Percentiles rank a stretch among this genome's conserved stretches.
Evolutionary conservation across 2,888 invertebrate genomes (phyloP).

Genomic region (Seladonia tumulorum): DNA sequence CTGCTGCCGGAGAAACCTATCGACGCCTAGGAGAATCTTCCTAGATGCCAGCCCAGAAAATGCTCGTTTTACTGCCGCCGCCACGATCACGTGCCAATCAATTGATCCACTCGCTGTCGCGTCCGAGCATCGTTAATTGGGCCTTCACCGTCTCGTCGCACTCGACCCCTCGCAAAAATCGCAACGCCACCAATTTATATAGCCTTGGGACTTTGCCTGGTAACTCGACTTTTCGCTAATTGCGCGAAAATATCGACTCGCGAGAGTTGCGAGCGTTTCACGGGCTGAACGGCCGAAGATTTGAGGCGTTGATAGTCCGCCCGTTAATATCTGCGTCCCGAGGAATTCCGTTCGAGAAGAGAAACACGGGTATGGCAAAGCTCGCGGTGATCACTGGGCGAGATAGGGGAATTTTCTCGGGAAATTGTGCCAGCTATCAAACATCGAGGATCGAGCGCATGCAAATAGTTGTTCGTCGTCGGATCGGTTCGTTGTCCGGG

Average conservation of each 20-base stretch:
- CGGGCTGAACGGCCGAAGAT: not conserved
- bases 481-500: not conserved
- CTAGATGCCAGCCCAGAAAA: conserved; percentile 14
- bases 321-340: not conserved
- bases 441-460: not conserved
- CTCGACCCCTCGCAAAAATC: not conserved
- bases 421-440: conserved; percentile 16
- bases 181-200: no score
- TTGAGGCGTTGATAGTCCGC: not conserved
- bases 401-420: not conserved
- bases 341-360: conserved; percentile 1
- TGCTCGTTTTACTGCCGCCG: not conserved
- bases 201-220: not conserved
- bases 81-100: not conserved
- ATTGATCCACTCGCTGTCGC: not conserved
- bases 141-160: not conserved
- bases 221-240: not conserved
- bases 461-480: not conserved
- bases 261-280: not conserved
- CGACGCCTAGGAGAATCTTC: conserved; percentile 9
- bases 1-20: conserved; percentile 9
- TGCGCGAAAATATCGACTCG: not conserved
- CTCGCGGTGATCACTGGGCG: not conserved
- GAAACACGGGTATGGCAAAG: not conserved
- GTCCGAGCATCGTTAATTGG: not conserved